Base-by-base conservation (phyloP, 2,113 vertebrate species). In the Heliornis fulica region DNA sequence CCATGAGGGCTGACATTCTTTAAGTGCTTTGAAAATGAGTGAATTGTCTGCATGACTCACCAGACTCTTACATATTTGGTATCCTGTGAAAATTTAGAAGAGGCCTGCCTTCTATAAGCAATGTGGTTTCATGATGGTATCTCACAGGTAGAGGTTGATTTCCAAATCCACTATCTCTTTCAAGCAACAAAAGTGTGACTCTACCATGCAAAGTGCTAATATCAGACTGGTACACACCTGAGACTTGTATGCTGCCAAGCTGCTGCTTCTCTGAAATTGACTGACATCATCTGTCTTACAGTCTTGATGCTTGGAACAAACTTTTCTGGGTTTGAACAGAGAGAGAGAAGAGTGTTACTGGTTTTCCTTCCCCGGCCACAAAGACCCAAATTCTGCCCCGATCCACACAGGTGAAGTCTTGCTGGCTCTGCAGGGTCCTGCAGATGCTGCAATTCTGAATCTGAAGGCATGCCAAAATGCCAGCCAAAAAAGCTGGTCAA, bases 21-120 rank as follows among this genome's bases (percentile, higher is more conserved):
- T 43, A 82, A 86, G 75, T 68, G 51, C 36, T 87, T 71, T 71
- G 64, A 56, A 88, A 95, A 68, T 28, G 23, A 80, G 21, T 34
- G 11, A 71, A 66, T 26, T 16, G 3, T 20, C 70, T 77, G 68
- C 8, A 28, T 60, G 46, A 86, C 64, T 34, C 36, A 29, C 25
- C 61, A 53, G 29, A 50, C 29, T 38, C 64, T 81, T 64, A 59
- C 16, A 11, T 4, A 20, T 2, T 56, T 40, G 38, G 10, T 28
- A 36, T 25, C 60, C 43, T 74, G 38, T 14, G 11, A 13, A 9
- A 26, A 77, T 6, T 70, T 6, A 41, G 56, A 38, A 23, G 81
- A 48, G 57, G 28, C 89, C 76, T 89, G 56, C 57, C 48, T 75
- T 64, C 72, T 25, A 1, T 34, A 17, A 84, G 28, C 40, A 50